Conservation (phyloP, 1,140 invertebrate species). For the Ridgeia piscesae region DNA sequence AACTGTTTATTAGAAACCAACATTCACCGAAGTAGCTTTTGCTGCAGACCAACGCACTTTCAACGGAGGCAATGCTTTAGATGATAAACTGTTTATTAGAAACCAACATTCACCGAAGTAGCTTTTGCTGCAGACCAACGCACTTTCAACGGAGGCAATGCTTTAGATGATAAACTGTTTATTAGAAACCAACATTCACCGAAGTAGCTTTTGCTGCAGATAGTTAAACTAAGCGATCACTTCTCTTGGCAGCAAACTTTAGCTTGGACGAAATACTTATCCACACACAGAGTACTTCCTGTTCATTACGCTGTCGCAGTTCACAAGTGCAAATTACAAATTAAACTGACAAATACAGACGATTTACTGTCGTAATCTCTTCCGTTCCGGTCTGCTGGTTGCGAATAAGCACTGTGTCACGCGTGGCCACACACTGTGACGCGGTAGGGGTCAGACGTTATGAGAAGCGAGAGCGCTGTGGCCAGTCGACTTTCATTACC, state of each 20-base stretch:
- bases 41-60: no score
- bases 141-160: no score
- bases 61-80: no score
- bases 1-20: no score
- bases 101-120: no score
- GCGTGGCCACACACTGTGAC: not conserved
- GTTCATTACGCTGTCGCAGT: not conserved
- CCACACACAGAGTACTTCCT: not conserved
- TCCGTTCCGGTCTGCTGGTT: not conserved
- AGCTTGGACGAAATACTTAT: not conserved
- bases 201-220: not conserved
- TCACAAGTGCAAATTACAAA: not conserved
- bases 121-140: no score
- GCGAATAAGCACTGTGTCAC: not conserved
- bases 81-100: no score
- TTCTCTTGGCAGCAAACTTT: not conserved
- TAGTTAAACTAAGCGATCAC: not conserved
- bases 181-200: no score
- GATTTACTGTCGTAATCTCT: not conserved
- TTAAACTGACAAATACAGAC: not conserved
- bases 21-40: no score
- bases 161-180: no score
- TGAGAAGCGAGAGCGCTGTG: not conserved
- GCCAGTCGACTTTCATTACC: not conserved
- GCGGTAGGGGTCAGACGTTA: not conserved